Evolutionary conservation across 2,888 invertebrate species (phyloP).

Genomic region (Urechis unicinctus): DNA sequence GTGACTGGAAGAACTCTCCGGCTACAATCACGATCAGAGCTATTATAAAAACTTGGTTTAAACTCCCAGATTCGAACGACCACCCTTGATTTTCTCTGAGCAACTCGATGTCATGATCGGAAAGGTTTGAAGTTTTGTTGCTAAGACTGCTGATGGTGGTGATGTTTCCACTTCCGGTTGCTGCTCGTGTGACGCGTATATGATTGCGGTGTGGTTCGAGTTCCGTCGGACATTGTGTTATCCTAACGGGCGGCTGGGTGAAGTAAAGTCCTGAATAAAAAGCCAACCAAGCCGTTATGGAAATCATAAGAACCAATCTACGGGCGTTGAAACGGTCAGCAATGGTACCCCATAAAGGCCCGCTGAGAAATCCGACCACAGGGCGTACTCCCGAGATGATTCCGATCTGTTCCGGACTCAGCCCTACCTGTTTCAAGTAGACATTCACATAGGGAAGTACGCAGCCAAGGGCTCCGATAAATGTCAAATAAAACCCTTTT

Average conservation of each 20-base stretch:
- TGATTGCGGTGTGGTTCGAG: no score
- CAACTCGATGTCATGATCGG: no score
- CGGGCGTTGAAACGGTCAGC: slow-evolving; percentile 13
- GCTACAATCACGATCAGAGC: slow-evolving; percentile 10
- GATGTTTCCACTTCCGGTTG: no score
- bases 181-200: no score
- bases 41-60: slow-evolving; percentile 5
- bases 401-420: slow-evolving; percentile 17
- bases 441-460: slow-evolving; percentile 16
- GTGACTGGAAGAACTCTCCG: slow-evolving; percentile 18
- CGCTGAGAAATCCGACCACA: slow-evolving; percentile 14
- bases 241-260: slow-evolving; percentile 3
- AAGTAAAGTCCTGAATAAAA: slow-evolving; percentile 9
- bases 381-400: slow-evolving; percentile 16
- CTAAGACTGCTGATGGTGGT: no score
- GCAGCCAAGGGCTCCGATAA: slow-evolving; percentile 13
- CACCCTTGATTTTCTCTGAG: slow-evolving; percentile 14
- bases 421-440: slow-evolving; percentile 16
- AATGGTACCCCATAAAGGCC: slow-evolving; percentile 13
- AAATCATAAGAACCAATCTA: slow-evolving; percentile 7
- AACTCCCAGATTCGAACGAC: slow-evolving; percentile 7
- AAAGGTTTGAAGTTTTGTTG: no score
- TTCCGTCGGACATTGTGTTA: no score
- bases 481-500: slow-evolving; percentile 18
- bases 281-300: slow-evolving; percentile 14